Evolutionary conservation across 2,797 vertebrate species (phyloP).

Genomic region (Lates japonicus): DNA sequence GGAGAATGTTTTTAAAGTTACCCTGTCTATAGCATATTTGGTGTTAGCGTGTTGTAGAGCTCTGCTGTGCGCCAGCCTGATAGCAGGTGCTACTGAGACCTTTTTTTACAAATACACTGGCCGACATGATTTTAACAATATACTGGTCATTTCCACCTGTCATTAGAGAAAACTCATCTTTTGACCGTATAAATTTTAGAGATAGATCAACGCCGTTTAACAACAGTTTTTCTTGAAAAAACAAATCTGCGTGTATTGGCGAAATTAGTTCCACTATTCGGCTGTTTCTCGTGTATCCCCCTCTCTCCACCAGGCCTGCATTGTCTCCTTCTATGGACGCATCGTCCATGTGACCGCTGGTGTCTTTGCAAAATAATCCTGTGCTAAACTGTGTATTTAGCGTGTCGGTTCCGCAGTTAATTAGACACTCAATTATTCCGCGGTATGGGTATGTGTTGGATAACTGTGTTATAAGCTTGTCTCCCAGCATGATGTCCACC

Average conservation of each 20-base stretch:
- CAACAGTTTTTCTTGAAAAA: neutral
- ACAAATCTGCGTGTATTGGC: neutral
- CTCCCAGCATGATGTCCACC: neutral
- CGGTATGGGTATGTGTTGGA: neutral
- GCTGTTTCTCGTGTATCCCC: too few relatives aligned
- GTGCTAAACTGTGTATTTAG: neutral
- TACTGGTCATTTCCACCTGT: too few relatives aligned
- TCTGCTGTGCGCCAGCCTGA: too few relatives aligned
- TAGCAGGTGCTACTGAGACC: too few relatives aligned
- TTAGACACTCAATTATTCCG: neutral
- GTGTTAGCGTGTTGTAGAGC: too few relatives aligned
- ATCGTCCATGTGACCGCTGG: accelerated
- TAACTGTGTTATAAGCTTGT: neutral
- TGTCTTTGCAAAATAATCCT: neutral
- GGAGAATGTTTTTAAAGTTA: too few relatives aligned
- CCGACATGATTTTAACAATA: too few relatives aligned
- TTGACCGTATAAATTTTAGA: neutral
- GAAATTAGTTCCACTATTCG: too few relatives aligned
- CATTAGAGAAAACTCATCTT: neutral
- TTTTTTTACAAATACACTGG: too few relatives aligned
- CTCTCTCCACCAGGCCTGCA: neutral
- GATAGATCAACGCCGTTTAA: neutral
- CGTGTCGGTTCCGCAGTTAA: neutral
- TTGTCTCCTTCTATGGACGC: neutral
- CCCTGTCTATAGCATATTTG: too few relatives aligned